A percentile compares a stretch with the other conserved stretches of the same genome.
phyloP scores from a whole-genome alignment of 37 sponge, comb jelly and placozoan species.

The Haliclona indistincta region DNA sequence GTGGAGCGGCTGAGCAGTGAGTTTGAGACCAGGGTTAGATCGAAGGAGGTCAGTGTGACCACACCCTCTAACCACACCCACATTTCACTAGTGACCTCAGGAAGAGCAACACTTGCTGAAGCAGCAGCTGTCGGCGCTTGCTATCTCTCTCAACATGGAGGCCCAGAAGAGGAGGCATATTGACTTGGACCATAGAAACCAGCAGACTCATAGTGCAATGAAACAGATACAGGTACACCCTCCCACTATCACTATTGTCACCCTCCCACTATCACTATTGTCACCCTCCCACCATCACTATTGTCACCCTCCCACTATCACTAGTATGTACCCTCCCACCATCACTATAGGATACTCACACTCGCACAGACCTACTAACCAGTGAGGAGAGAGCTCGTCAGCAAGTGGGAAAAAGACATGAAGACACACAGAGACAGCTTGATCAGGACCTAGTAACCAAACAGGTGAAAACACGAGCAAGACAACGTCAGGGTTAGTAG shows the following conservation, averaged over 20 bases:
- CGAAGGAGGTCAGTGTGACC: slow-evolving; percentile 24
- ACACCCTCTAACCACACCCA: background rate
- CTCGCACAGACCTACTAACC: slow-evolving; percentile 4
- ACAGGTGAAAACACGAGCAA: slow-evolving; percentile 9
- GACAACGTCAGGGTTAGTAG: slow-evolving; percentile 31
- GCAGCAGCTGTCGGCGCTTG: slow-evolving; percentile 62
- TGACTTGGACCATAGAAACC: slow-evolving; percentile 7
- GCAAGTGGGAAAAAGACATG: slow-evolving; percentile 13
- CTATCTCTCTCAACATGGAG: slow-evolving; percentile 86
- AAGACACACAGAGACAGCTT: slow-evolving; percentile 16
- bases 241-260: too few species aligned
- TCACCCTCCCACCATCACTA: too few species aligned
- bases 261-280: too few species aligned
- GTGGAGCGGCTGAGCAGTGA: slow-evolving; percentile 63
- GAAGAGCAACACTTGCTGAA: slow-evolving; percentile 71
- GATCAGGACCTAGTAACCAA: slow-evolving; percentile 18
- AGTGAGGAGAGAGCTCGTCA: slow-evolving; percentile 36
- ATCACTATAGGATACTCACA: slow-evolving; percentile 1
- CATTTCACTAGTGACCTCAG: too few species aligned
- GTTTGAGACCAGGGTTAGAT: slow-evolving; percentile 54
- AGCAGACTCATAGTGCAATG: too few species aligned
- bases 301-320: too few species aligned
- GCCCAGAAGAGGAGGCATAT: slow-evolving; percentile 51
- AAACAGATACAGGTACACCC: too few species aligned
- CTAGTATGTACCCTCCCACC: too few species aligned